phyloP scores from a whole-genome alignment of 2,797 vertebrate species.

The Coendou prehensilis region DNA sequence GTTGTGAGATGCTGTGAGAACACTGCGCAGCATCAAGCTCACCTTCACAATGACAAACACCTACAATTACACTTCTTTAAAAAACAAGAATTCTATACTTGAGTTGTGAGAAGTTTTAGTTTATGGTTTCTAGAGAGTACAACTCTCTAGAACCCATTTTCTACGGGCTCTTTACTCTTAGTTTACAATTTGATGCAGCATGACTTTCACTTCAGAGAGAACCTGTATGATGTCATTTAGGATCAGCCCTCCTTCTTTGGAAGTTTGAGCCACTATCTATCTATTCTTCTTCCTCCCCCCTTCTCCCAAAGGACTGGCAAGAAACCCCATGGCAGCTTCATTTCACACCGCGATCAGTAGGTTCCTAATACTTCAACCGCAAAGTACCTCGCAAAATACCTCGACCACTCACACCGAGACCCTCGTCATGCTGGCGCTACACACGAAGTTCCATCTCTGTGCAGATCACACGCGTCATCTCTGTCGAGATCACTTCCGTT shows the following conservation, averaged over 20 bases:
- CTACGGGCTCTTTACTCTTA: background rate
- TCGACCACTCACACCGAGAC: background rate
- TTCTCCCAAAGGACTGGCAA: background rate
- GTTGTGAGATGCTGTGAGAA: background rate
- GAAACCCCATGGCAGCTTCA: slow-evolving; percentile 1
- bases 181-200: slow-evolving; percentile 1
- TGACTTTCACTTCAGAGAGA: slow-evolving; percentile 33
- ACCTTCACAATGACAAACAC: background rate
- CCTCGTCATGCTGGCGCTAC: background rate
- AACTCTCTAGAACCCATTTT: slow-evolving; percentile 52
- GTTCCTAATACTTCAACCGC: background rate
- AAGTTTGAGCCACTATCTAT: background rate
- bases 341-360: slow-evolving; percentile 50
- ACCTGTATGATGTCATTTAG: background rate
- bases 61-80: background rate
- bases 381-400: slow-evolving; percentile 7
- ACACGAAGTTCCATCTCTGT: background rate
- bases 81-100: background rate
- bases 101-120: slow-evolving; percentile 11
- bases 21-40: background rate
- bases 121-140: background rate
- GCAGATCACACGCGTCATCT: background rate
- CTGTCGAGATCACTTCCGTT: slow-evolving; percentile 45
- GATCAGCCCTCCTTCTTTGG: slow-evolving; percentile 27
- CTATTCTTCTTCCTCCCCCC: no score